Evolutionary conservation across 2,888 invertebrate genomes (phyloP), one percentile per base, ranked within the genome.

Genomic region (Cenopis cana): DNA sequence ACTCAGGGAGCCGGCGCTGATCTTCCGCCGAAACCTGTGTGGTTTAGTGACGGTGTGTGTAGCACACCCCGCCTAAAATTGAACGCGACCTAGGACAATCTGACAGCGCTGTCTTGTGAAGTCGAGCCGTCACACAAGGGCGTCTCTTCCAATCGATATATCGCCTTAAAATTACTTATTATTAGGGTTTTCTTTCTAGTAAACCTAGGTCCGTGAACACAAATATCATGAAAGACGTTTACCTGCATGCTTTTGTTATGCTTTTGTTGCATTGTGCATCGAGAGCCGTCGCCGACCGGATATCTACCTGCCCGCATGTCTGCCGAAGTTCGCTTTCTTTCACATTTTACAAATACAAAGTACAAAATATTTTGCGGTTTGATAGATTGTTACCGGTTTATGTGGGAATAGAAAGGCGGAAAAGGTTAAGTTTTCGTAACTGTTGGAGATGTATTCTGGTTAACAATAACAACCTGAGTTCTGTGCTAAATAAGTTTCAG

Each of bases 171-270:
- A n/a, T n/a, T n/a, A n/a, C n/a, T n/a, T n/a, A n/a, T n/a, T n/a
- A n/a, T n/a, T n/a, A n/a, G n/a, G n/a, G 29, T 46, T 46, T 12
- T 29, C 12, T 38, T 67, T 77, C 75, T 56, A 76, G 75, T 68
- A 17, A 11, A 12, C 41, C 14, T 56, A 73, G 6, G 46, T 73
- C 71, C 8, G 29, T 11, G 55, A 65, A 38, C 18, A 73, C 66
- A 76, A 76, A 79, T 76, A 76, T 74, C 72, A 75, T 73, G 74
- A 71, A 74, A 79, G 76, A 70, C 66, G 74, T 76, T 74, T 73
- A 68, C 61, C 67, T 71, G 71, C 50, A 71, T 71, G 71, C 61
- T 56, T 67, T 67, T 71, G 73, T 73, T 66, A 71, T 71, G 71
- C 61, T 56, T 67, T 67, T 71, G 73, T 73, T 66, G 65, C 68